phyloP scores from a whole-genome alignment of 2,888 invertebrate species.

The Timema podura region DNA sequence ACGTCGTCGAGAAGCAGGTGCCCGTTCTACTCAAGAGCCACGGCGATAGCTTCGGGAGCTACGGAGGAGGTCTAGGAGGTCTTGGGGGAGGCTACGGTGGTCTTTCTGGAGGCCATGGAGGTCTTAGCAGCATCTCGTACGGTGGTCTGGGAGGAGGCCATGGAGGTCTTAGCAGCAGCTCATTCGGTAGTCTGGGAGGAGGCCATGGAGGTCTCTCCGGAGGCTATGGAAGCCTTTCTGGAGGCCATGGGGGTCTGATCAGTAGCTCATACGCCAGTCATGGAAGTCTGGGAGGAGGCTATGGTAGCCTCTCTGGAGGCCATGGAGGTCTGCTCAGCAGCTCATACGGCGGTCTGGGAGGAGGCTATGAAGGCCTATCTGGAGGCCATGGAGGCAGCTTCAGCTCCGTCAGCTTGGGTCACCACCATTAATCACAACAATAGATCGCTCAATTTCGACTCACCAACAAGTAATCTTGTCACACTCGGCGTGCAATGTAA shows the following conservation, averaged over 20 bases:
- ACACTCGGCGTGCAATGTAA: too few relatives aligned
- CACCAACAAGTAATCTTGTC: too few relatives aligned
- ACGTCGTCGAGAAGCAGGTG: constrained; percentile 16
- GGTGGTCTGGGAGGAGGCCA: background rate
- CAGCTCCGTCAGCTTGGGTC: constrained; percentile 3
- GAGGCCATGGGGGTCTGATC: constrained; percentile 1
- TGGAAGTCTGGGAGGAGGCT: constrained; percentile 1
- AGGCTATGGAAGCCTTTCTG: constrained; percentile 6
- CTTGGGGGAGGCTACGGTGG: background rate
- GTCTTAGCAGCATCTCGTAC: background rate
- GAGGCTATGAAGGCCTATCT: constrained; percentile 11
- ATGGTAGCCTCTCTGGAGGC: constrained; percentile 7
- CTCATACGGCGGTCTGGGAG: background rate
- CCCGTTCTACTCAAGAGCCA: constrained; percentile 16
- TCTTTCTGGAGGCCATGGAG: background rate
- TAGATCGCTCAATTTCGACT: too few relatives aligned
- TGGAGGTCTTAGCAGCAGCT: background rate
- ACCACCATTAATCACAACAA: background rate
- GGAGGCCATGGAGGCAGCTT: constrained; percentile 15
- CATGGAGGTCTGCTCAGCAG: background rate
- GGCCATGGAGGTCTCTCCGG: constrained; percentile 9
- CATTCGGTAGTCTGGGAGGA: background rate
- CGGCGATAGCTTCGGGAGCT: background rate
- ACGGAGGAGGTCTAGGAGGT: background rate
- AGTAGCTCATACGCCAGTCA: background rate